These are phyloP conservation scores for Nematolebias whitei DNA, from an alignment of 2,113 vertebrate species.

Conservation along the genomic window DNA sequence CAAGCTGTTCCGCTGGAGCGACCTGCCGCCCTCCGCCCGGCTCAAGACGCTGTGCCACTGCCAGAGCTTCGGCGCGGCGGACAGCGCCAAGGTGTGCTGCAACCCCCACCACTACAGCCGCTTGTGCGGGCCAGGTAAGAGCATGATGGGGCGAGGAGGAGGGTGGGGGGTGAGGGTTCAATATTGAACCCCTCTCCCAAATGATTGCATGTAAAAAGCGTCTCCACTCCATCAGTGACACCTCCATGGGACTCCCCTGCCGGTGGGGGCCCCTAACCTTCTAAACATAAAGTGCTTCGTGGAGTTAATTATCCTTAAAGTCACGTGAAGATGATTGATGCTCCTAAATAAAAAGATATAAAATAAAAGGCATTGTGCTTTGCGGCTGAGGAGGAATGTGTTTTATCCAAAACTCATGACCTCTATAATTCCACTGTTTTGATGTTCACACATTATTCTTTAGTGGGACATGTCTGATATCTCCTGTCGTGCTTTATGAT, in stretches of 20 bases:
- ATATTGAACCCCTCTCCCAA: background rate
- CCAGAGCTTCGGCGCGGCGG: constrained; percentile 81
- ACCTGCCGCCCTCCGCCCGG: constrained; percentile 86
- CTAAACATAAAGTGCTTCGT: background rate
- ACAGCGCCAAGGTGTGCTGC: constrained; percentile 87
- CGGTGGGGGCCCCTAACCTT: background rate
- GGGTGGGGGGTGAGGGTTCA: background rate
- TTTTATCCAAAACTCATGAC: too few relatives aligned
- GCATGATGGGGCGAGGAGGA: background rate
- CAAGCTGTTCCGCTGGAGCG: constrained; percentile 92
- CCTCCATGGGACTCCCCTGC: background rate
- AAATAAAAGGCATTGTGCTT: constrained; percentile 6
- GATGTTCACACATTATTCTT: background rate
- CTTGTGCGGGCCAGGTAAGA: constrained; percentile 92
- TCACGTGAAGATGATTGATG: background rate
- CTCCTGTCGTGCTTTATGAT: constrained; percentile 4
- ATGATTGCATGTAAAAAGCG: too few relatives aligned
- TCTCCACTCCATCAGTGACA: too few relatives aligned
- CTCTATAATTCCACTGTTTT: too few relatives aligned
- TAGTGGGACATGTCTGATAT: background rate
- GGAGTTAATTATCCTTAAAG: background rate
- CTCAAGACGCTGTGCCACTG: constrained; percentile 90
- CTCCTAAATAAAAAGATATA: background rate
- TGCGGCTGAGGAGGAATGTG: constrained; percentile 10
- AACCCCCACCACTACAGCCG: constrained; percentile 97